phyloP scores from a whole-genome alignment of 2,888 invertebrate species.

The Aethes cnicana region DNA sequence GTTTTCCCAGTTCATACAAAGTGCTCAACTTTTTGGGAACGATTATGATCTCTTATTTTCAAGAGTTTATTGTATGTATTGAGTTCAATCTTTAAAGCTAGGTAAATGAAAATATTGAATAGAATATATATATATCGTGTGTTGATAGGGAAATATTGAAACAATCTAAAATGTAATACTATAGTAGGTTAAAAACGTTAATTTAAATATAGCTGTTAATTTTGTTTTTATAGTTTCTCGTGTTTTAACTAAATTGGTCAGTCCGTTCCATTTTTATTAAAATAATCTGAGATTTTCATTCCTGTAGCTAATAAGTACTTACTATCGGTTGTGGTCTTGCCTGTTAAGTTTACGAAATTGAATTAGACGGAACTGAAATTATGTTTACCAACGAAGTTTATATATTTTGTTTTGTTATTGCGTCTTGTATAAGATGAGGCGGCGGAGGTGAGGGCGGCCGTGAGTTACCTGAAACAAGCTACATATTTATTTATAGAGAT shows the following conservation, averaged over 20 bases:
- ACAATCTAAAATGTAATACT: slow-evolving; percentile 15
- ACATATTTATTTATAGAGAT: slow-evolving; percentile 76
- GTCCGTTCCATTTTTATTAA: slow-evolving; percentile 58
- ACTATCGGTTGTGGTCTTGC: slow-evolving; percentile 84
- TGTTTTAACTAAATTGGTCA: slow-evolving; percentile 51
- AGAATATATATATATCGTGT: slow-evolving; percentile 18
- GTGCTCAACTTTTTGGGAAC: slow-evolving; percentile 45
- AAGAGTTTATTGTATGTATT: slow-evolving; percentile 34
- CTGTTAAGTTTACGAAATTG: slow-evolving; percentile 81
- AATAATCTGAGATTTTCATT: slow-evolving; percentile 67
- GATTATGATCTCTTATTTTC: slow-evolving; percentile 35
- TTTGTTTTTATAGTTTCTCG: slow-evolving; percentile 47
- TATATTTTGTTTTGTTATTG: slow-evolving; percentile 66
- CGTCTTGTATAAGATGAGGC: slow-evolving; percentile 58
- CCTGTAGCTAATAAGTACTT: slow-evolving; percentile 82
- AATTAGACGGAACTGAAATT: slow-evolving; percentile 77
- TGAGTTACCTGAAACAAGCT: slow-evolving; percentile 78
- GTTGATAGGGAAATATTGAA: slow-evolving; percentile 21
- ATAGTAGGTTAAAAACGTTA: slow-evolving; percentile 30
- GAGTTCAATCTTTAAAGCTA: slow-evolving; percentile 30
- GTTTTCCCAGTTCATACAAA: slow-evolving; percentile 36
- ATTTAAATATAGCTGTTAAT: slow-evolving; percentile 47
- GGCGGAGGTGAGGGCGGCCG: slow-evolving; percentile 60
- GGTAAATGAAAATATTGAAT: slow-evolving; percentile 20
- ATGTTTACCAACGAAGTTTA: slow-evolving; percentile 81